Conservation (phyloP, 2,797 vertebrate species). For the Megaceryle alcyon region DNA sequence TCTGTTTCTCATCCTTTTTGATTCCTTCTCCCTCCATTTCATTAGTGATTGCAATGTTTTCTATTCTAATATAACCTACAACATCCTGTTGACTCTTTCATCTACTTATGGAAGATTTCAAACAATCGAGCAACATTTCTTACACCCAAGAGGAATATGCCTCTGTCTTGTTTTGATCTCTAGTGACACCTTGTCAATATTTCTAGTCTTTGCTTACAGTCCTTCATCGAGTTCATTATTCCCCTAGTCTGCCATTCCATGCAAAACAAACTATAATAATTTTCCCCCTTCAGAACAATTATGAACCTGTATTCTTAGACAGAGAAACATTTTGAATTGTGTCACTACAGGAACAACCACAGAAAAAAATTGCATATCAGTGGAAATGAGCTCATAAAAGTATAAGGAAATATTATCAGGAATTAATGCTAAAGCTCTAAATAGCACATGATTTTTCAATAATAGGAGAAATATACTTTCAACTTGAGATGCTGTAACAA, state of each 20-base stretch:
- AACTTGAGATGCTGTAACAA: neutral
- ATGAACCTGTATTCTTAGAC: neutral
- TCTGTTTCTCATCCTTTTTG: neutral
- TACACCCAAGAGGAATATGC: neutral
- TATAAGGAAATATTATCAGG: conserved; percentile 35
- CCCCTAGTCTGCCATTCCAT: neutral
- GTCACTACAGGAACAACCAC: neutral
- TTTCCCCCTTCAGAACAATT: neutral
- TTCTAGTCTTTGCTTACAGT: neutral
- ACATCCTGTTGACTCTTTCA: neutral
- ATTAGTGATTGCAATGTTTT: neutral
- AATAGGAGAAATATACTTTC: neutral
- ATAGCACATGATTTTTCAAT: neutral
- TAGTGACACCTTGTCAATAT: neutral
- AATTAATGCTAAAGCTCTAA: conserved; percentile 59
- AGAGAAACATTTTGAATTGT: neutral
- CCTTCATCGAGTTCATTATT: neutral
- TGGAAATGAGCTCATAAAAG: conserved; percentile 14
- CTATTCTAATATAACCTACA: neutral
- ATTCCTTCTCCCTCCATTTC: neutral
- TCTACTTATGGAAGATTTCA: neutral
- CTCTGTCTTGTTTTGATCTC: neutral
- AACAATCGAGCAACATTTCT: neutral
- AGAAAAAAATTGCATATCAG: conserved; percentile 46
- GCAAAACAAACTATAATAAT: neutral